Evolutionary conservation across 2,113 vertebrate species (phyloP).

Genomic region (Willisornis vidua): DNA sequence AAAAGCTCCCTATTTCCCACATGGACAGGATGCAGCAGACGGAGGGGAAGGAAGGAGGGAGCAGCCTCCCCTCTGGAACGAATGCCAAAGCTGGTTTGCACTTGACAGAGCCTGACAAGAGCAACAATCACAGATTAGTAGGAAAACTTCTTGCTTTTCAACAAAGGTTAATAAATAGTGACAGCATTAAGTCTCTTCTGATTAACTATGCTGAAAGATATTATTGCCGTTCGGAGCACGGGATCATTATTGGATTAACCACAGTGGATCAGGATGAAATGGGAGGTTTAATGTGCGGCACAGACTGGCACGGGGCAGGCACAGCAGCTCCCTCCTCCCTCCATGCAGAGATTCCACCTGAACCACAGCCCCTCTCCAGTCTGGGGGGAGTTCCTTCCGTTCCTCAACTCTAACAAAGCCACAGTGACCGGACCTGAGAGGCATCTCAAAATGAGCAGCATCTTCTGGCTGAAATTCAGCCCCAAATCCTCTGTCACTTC

Average conservation of each 20-base stretch:
- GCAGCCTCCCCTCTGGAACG: slow-evolving; percentile 75
- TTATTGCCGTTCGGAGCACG: slow-evolving; percentile 91
- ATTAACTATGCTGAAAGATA: slow-evolving; percentile 97
- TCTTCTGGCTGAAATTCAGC: not conserved
- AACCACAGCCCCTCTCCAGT: rapidly evolving
- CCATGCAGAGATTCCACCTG: not conserved
- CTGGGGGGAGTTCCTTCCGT: not conserved
- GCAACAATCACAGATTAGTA: slow-evolving; percentile 93
- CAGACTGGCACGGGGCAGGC: not conserved
- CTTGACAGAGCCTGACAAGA: slow-evolving; percentile 88
- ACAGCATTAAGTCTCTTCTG: slow-evolving; percentile 97
- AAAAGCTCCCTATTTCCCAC: not conserved
- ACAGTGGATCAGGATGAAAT: slow-evolving; percentile 92
- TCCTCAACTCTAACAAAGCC: not conserved
- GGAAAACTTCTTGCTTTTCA: slow-evolving; percentile 93
- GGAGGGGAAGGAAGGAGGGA: slow-evolving; percentile 60
- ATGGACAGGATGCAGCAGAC: not conserved
- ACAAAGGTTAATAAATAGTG: slow-evolving; percentile 99
- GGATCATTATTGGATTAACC: slow-evolving; percentile 98
- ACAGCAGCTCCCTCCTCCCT: not conserved
- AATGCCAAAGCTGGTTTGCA: slow-evolving; percentile 87
- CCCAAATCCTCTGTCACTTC: not conserved
- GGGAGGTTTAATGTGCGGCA: slow-evolving; percentile 85
- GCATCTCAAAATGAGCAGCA: not conserved
- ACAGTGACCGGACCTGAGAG: rapidly evolving